Evolutionary conservation across 2,113 vertebrate species (phyloP), one percentile per base, ranked within the genome.

Genomic region (Nothoprocta perdicaria): DNA sequence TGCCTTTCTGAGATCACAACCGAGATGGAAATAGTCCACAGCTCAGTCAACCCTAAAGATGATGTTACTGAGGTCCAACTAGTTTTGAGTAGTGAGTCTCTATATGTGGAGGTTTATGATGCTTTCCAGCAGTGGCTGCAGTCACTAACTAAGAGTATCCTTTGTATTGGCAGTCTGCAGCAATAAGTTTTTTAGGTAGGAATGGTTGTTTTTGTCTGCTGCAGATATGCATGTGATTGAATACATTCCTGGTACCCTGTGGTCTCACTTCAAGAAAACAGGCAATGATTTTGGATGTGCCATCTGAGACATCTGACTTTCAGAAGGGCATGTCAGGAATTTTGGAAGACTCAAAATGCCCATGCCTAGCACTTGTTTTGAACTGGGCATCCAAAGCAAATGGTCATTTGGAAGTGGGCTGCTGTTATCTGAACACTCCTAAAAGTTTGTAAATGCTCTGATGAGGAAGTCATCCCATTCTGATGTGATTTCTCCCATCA

Each of bases 321-420:
- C 82, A 83, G 73, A 71, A 29, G 19, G 50, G 63, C 90, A 92
- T 6, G 92, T 16, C 84, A 89, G 68, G 75, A 92, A 88, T 84
- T 92, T 90, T 18, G 1, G 0, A 92, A 86, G 93, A 84, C 53
- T 66, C 71, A 84, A 81, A 92, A 2, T 8, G 21, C 38, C 38
- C 80, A 74, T 91, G 12, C 18, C n/a, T 82, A 88, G 22, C 60
- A 82, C 40, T 14, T 69, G 6, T 92, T 90, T 87, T 84, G 65
- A 75, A 71, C 12, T 38, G 72, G 55, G 33, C 48, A 62, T 65
- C 14, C 57, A 76, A 94, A 90, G 68, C 69, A 88, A 83, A 84
- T 80, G 80, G 80, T 53, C 24, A 31, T 31, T 94, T 81, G 69
- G 66, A 91, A 86, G 66, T 12, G 67, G 33, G 14, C 5, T 93